phyloP scores from a whole-genome alignment of 1,140 invertebrate species.

The Eumaeus atala region DNA sequence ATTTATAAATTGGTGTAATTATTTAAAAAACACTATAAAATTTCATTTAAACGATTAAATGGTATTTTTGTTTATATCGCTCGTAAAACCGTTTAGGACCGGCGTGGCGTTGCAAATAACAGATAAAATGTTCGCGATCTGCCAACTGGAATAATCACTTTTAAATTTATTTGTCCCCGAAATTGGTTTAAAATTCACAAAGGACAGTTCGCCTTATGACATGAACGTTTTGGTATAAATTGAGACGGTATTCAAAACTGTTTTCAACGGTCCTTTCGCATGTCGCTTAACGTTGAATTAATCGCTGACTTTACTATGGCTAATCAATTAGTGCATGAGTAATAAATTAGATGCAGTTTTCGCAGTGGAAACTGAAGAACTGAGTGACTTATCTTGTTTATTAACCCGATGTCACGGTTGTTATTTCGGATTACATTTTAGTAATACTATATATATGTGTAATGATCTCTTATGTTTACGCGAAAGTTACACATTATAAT shows the following conservation, averaged over 20 bases:
- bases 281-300: neutral
- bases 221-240: neutral
- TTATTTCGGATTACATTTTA: too few relatives aligned
- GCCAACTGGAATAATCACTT: slow-evolving; percentile 8
- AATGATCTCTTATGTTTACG: too few relatives aligned
- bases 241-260: neutral
- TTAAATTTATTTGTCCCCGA: slow-evolving; percentile 12
- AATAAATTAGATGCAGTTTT: neutral
- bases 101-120: slow-evolving; percentile 4
- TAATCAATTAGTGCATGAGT: neutral
- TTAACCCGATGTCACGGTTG: too few relatives aligned
- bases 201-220: slow-evolving; percentile 2
- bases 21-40: too few relatives aligned
- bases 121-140: slow-evolving; percentile 3
- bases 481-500: too few relatives aligned
- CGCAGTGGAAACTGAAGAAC: neutral
- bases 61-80: slow-evolving; percentile 1
- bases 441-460: too few relatives aligned
- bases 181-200: neutral
- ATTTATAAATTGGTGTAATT: too few relatives aligned
- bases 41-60: neutral
- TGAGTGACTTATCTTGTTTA: neutral
- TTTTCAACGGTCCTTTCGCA: neutral
- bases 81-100: slow-evolving; percentile 1
- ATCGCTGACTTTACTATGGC: neutral